These are phyloP conservation scores for Lathamus discolor DNA, from an alignment of 2,113 vertebrate genomes.

Conservation along the genomic window DNA sequence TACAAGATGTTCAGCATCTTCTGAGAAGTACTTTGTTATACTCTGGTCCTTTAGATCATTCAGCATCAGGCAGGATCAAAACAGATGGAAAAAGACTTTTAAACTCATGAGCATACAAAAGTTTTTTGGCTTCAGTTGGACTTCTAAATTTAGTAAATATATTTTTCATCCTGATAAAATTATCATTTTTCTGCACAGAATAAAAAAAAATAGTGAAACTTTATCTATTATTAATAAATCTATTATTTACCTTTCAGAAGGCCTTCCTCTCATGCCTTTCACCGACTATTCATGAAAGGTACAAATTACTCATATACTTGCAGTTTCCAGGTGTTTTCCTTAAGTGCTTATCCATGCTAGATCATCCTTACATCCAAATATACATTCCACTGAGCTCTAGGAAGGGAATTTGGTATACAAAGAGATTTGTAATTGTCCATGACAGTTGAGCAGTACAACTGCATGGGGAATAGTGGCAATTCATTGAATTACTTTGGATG, in stretches of 20 bases:
- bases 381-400: not conserved
- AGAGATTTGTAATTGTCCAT: not conserved
- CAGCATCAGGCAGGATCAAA: not conserved
- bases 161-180: not conserved
- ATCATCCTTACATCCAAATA: not conserved
- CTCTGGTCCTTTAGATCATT: not conserved
- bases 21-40: not conserved
- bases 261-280: not conserved
- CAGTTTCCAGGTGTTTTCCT: not conserved
- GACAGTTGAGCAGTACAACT: not conserved
- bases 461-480: rapidly evolving
- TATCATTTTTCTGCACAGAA: not conserved
- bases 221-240: not conserved
- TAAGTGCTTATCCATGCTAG: not conserved
- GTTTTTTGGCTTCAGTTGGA: not conserved
- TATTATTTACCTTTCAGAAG: not conserved
- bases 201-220: not conserved
- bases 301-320: not conserved
- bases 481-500: not conserved
- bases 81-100: not conserved
- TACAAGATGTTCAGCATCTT: not conserved
- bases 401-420: not conserved
- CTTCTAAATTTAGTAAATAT: not conserved
- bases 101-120: not conserved
- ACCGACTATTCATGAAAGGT: not conserved